Evolutionary conservation across 2,797 vertebrate species (phyloP).

Genomic region (Leptoclinus maculatus): DNA sequence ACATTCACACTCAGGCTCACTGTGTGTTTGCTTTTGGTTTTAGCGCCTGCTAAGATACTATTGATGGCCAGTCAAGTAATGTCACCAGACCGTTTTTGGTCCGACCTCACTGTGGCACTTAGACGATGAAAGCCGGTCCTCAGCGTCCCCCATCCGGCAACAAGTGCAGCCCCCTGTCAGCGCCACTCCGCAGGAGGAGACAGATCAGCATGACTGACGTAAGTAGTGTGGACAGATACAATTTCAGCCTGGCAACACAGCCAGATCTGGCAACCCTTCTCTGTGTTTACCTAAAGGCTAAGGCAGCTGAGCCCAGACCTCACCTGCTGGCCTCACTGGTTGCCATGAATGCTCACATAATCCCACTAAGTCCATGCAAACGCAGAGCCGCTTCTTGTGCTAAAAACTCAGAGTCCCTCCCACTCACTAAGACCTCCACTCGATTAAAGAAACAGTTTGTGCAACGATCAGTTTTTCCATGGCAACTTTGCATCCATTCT

Average conservation of each 20-base stretch:
- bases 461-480: conserved; percentile 75
- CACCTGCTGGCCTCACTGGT: conserved; percentile 92
- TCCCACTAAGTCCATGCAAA: conserved; percentile 88
- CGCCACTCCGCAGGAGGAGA: conserved; percentile 61
- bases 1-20: conserved; percentile 54
- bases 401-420: conserved; percentile 59
- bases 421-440: conserved; percentile 61
- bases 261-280: conserved; percentile 76
- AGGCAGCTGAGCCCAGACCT: conserved; percentile 86
- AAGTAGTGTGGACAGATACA: conserved; percentile 83
- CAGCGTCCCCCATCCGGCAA: conserved; percentile 81
- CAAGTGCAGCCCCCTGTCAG: conserved; percentile 80
- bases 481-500: conserved; percentile 77
- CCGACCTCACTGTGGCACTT: conserved; percentile 86
- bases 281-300: conserved; percentile 96
- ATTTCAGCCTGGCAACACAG: conserved; percentile 90
- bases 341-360: conserved; percentile 96
- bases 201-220: conserved; percentile 80
- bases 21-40: conserved; percentile 84
- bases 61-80: conserved; percentile 92
- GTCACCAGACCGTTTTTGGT: conserved; percentile 93
- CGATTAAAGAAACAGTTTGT: conserved; percentile 76
- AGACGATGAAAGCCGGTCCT: conserved; percentile 88
- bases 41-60: conserved; percentile 89
- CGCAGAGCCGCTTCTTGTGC: conserved; percentile 71